Evolutionary conservation across 2,797 vertebrate genomes (phyloP).

Genomic region (Danio aesculapii): DNA sequence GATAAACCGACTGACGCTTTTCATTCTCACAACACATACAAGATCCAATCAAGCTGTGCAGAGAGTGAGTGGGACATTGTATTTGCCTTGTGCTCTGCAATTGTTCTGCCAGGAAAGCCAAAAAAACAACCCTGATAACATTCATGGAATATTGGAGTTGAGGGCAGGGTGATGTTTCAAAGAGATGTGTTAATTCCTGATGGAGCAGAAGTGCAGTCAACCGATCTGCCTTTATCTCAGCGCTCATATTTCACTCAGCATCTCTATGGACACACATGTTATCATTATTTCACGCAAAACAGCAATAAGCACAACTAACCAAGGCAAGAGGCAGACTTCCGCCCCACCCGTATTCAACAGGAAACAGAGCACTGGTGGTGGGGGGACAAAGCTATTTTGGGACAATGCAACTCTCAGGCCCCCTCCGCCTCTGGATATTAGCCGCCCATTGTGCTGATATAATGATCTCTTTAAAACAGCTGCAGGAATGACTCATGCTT

Average conservation of each 20-base stretch:
- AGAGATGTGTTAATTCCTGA: slow-evolving; percentile 13
- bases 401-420: slow-evolving; percentile 21
- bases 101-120: slow-evolving; percentile 18
- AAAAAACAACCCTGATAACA: slow-evolving; percentile 28
- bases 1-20: slow-evolving; percentile 28
- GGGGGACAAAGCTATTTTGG: slow-evolving; percentile 51
- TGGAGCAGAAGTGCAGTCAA: slow-evolving; percentile 7
- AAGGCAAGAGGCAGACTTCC: slow-evolving; percentile 34
- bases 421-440: slow-evolving; percentile 34
- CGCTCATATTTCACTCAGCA: slow-evolving; percentile 43
- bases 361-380: slow-evolving; percentile 36
- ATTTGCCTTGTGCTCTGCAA: neutral
- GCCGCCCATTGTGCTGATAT: slow-evolving; percentile 47
- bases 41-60: neutral
- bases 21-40: slow-evolving; percentile 40
- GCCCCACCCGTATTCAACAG: slow-evolving; percentile 27
- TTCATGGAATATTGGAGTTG: slow-evolving; percentile 24
- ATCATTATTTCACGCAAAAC: slow-evolving; percentile 39
- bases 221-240: slow-evolving; percentile 39
- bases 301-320: slow-evolving; percentile 32
- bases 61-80: slow-evolving; percentile 17
- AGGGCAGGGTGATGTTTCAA: slow-evolving; percentile 30
- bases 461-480: slow-evolving; percentile 45
- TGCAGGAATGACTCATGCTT: slow-evolving; percentile 57
- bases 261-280: neutral